Evolutionary conservation across 1,140 invertebrate species (phyloP), one percentile per base, ranked within the genome.

Genomic region (Dinoponera quadriceps): DNA sequence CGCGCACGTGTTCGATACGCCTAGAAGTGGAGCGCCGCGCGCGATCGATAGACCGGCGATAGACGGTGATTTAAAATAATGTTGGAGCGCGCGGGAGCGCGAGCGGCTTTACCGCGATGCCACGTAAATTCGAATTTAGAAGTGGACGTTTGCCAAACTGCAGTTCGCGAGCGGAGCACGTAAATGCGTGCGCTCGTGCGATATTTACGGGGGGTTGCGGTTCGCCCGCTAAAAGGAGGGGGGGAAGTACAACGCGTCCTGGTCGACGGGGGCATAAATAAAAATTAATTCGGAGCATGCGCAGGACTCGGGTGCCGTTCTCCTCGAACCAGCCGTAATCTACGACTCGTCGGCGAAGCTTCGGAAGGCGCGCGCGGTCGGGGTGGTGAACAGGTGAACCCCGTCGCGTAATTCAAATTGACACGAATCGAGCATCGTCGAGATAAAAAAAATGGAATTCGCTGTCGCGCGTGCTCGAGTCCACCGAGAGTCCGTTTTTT

Each of bases 11-110:
- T 18, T 13, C 48, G 66, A 69, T 69, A 29, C 48, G 27, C 69
- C 51, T 44, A 44, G 22, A 71, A 80, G 33, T 55, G 33, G 33
- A 71, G 27, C 62, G 60, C 60, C 63, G 38, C 63, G 65, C 63
- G 29, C 75, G 75, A 80, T 80, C 75, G 65, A 80, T 80, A 55
- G 4, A 80, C 51, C 20, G 33, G 65, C 65, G 75, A 80, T 80
- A 80, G 75, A 80, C 75, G 75, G 75, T 80, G 65, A 80, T 80
- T 80, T 80, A 80, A 80, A 80, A 80, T 80, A 80, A 80, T 80
- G 75, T 29, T n/a, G 51, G 29, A 33, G 65, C 11, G 38, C 38
- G 38, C 9, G 38, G 4, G n/a, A n/a, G 3, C 38, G 38, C 38
- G 49, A 16, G 65, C 51, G 54, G 75, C 75, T 80, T 80, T 80